Evolutionary conservation across 2,113 vertebrate genomes (phyloP).

Genomic region (Tachuris rubrigastra): DNA sequence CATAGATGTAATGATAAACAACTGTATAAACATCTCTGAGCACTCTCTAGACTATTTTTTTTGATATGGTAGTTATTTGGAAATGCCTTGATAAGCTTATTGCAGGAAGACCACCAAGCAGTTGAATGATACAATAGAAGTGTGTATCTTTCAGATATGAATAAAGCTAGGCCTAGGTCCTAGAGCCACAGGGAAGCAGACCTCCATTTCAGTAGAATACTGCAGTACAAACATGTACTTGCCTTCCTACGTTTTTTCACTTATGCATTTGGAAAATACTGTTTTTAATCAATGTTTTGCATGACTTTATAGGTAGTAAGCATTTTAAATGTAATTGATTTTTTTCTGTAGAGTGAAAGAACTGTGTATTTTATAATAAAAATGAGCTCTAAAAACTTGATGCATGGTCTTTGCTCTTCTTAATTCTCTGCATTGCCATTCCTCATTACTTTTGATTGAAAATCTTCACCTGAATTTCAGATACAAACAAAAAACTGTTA

Average conservation of each 20-base stretch:
- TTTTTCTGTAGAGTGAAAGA: conserved; percentile 7
- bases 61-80: background rate
- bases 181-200: background rate
- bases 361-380: conserved; percentile 49
- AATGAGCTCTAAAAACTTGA: background rate
- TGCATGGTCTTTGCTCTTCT: conserved; percentile 27
- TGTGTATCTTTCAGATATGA: background rate
- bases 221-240: background rate
- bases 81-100: background rate
- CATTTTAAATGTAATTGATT: background rate
- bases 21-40: background rate
- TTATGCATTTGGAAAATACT: background rate
- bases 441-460: background rate
- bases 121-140: background rate
- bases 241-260: background rate
- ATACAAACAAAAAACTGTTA: background rate
- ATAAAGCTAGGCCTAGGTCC: background rate
- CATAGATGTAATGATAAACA: background rate
- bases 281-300: background rate
- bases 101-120: background rate
- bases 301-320: background rate
- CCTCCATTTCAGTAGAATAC: background rate
- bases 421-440: background rate
- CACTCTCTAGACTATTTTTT: background rate
- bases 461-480: background rate